phyloP scores from a whole-genome alignment of 2,888 invertebrate species.

The Lithophane ornitopus region DNA sequence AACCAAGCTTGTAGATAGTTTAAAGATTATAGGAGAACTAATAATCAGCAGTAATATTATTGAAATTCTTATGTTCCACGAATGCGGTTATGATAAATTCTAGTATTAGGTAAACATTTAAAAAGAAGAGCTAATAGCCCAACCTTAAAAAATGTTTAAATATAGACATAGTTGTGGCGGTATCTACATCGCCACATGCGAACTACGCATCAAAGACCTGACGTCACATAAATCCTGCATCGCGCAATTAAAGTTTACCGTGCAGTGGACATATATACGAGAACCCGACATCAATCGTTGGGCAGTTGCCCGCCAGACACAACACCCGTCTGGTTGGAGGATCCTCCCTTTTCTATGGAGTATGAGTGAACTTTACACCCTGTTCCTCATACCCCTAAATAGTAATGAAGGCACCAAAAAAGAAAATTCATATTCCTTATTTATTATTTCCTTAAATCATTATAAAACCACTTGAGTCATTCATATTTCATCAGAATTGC shows the following conservation, averaged over 20 bases:
- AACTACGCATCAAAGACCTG: no score
- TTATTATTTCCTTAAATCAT: slow-evolving; percentile 29
- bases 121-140: not conserved
- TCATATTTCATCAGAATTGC: slow-evolving; percentile 51
- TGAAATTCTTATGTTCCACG: not conserved
- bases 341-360: no score
- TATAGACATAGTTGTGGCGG: no score
- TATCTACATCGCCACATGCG: no score
- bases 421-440: slow-evolving; percentile 14
- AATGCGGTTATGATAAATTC: accelerated
- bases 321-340: no score
- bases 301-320: no score
- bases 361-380: no score
- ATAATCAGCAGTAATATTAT: not conserved
- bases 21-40: not conserved
- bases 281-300: no score
- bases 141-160: not conserved
- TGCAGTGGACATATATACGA: no score
- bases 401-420: not conserved
- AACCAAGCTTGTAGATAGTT: not conserved
- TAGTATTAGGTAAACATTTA: not conserved
- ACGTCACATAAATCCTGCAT: no score
- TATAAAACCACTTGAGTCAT: slow-evolving; percentile 42
- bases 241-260: no score
- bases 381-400: no score